phyloP scores from a whole-genome alignment of 2,113 vertebrate genomes.

The Anhinga rufa region DNA sequence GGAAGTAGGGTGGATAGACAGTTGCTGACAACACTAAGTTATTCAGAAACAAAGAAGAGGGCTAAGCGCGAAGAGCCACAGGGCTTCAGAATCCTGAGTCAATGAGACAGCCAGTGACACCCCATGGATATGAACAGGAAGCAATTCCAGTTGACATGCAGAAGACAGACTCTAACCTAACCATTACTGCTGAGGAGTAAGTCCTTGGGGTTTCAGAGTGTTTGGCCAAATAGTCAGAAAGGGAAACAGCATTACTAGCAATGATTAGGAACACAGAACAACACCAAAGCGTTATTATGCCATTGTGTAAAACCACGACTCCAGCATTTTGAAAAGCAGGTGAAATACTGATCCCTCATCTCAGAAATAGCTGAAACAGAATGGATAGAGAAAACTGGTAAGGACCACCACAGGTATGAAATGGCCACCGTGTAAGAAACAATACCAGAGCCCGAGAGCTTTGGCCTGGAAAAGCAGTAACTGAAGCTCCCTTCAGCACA shows the following conservation, averaged over 20 bases:
- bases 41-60: background rate
- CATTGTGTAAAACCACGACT: background rate
- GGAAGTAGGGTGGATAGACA: background rate
- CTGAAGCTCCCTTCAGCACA: background rate
- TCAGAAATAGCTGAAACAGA: background rate
- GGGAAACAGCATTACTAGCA: background rate
- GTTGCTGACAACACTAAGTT: background rate
- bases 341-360: background rate
- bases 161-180: background rate
- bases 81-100: background rate
- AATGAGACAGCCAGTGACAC: background rate
- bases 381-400: background rate
- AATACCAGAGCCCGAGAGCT: background rate
- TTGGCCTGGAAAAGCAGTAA: background rate
- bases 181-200: background rate
- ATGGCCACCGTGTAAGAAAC: background rate
- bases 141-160: background rate
- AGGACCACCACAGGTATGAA: background rate
- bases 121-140: background rate
- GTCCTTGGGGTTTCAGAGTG: background rate
- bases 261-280: background rate
- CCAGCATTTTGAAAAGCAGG: background rate
- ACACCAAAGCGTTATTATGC: background rate
- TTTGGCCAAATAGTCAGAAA: background rate
- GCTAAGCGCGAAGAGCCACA: accelerated